Base-by-base conservation (phyloP, 2,888 invertebrate species). In the Melinopterus prodromus region DNA sequence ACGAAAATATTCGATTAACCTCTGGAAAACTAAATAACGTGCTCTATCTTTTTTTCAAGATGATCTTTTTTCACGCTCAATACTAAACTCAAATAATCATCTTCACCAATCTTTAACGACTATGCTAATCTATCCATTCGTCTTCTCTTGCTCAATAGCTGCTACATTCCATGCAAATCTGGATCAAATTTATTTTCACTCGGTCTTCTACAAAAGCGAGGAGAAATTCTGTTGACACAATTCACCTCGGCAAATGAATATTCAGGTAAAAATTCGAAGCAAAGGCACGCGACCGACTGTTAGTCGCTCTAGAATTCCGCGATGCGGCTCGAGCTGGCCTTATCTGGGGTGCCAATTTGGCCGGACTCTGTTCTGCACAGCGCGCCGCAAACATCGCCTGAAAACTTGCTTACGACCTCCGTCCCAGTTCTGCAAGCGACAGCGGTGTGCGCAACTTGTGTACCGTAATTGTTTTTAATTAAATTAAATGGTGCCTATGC, bases 221-320 rank as follows among this genome's bases (percentile, higher is more conserved):
- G 53, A 53, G 53, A 53, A 53, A 53, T 53, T 53, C 53, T 53
- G 53, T 53, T 53, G 53, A 53, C 53, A 53, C 53, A 53, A 4
- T 53, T 53, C 53, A 53, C 53, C 53, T 53, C 7, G 53, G 53
- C 53, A 53, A 53, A 53, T 53, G 53, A 53, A 53, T 53, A 53
- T 53, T 53, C 53, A 53, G 12, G 53, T 53, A 53, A 53, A 53
- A 53, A 53, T 53, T 53, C 53, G 53, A 2, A 53, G 53, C 53
- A 53, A 53, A 53, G 53, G 53, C 53, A 53, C 53, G 53, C 53
- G 53, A 53, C 53, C 53, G 53, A 53, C 53, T 53, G 53, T 53
- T 53, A 53, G 53, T 53, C 53, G 53, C 53, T 53, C 53, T 53
- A 53, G 53, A 53, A 53, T 53, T 12, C 53, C 26, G 26, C 26